phyloP scores from a whole-genome alignment of 2,888 invertebrate species.

The Cerastoderma edule region DNA sequence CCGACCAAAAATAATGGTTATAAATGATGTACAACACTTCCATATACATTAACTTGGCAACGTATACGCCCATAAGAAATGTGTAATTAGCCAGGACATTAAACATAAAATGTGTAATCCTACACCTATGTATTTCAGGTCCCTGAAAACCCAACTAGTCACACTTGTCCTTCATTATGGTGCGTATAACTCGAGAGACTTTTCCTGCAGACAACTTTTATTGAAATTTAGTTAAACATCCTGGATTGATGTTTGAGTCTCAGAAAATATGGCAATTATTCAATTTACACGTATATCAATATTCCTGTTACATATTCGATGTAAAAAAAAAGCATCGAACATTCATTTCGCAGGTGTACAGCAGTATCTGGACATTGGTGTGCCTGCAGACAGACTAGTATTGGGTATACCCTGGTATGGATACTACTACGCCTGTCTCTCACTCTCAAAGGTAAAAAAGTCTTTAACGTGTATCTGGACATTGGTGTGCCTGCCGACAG shows the following conservation, averaged over 20 bases:
- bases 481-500: neutral
- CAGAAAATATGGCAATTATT: neutral
- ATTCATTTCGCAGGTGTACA: conserved; percentile 72
- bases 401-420: conserved; percentile 84
- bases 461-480: neutral
- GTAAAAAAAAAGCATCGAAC: neutral
- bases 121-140: no score
- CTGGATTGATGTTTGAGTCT: neutral
- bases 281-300: neutral
- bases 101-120: no score
- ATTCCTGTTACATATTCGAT: neutral
- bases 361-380: conserved; percentile 74
- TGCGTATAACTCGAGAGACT: neutral
- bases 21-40: no score
- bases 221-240: neutral
- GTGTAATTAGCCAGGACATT: no score
- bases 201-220: neutral
- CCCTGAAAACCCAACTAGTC: no score
- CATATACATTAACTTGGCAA: no score
- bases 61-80: no score
- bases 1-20: no score
- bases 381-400: conserved; percentile 79
- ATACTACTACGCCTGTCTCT: conserved; percentile 81
- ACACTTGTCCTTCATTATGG: neutral
- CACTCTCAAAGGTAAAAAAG: conserved; percentile 48